Evolutionary conservation across 2,888 invertebrate species (phyloP).

Genomic region (Andrena minutula): DNA sequence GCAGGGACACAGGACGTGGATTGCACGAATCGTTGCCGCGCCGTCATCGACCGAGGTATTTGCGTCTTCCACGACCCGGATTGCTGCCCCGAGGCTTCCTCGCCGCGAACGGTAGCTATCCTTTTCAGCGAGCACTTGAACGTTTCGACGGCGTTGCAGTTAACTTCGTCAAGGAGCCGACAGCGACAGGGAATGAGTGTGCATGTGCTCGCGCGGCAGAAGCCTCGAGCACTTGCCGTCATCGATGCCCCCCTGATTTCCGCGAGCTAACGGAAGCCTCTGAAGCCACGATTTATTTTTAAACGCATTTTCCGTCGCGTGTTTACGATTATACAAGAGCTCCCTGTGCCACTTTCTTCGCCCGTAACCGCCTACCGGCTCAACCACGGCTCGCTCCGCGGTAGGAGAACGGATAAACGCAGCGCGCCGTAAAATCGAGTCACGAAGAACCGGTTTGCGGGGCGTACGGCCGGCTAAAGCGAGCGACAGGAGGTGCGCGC

Average conservation of each 20-base stretch:
- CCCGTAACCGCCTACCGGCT: slow-evolving; percentile 54
- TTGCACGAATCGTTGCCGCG: background rate
- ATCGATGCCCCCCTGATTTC: background rate
- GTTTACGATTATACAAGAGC: slow-evolving; percentile 51
- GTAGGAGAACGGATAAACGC: slow-evolving; percentile 54
- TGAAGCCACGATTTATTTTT: background rate
- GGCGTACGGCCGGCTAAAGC: slow-evolving; percentile 35
- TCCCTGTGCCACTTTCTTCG: slow-evolving; percentile 59
- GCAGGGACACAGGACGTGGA: background rate
- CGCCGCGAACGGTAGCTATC: too few species aligned
- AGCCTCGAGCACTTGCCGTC: background rate
- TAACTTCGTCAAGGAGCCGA: too few species aligned
- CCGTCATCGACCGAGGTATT: too few species aligned
- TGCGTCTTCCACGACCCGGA: too few species aligned
- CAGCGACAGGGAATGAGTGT: too few species aligned
- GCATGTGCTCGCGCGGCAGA: background rate
- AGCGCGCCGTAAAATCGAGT: slow-evolving; percentile 63
- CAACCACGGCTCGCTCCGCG: slow-evolving; percentile 24
- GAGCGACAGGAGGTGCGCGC: slow-evolving; percentile 48
- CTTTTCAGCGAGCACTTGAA: too few species aligned
- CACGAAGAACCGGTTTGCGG: slow-evolving; percentile 70
- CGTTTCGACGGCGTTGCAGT: too few species aligned
- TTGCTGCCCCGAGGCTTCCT: too few species aligned
- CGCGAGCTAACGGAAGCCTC: background rate
- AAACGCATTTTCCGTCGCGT: background rate